phyloP scores from a whole-genome alignment of 2,113 vertebrate species.

The Rhea americana region DNA sequence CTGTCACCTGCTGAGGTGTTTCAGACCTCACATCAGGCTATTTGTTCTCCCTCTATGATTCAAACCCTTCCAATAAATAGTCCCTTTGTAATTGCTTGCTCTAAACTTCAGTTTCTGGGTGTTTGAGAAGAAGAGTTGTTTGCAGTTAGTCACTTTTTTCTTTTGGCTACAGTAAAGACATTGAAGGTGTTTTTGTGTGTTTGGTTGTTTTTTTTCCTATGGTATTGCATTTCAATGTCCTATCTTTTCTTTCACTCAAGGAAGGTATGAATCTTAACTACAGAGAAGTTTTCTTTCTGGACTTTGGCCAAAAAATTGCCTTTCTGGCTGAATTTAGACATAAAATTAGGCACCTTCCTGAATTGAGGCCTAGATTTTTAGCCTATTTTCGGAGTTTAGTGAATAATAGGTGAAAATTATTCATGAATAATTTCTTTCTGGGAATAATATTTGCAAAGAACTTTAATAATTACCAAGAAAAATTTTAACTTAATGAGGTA shows the following conservation, averaged over 20 bases:
- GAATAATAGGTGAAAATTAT: neutral
- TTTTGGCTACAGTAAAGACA: neutral
- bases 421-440: neutral
- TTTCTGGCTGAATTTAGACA: neutral
- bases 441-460: neutral
- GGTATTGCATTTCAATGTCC: neutral
- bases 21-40: neutral
- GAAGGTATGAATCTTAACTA: neutral
- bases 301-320: neutral
- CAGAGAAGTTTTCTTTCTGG: neutral
- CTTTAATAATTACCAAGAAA: neutral
- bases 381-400: neutral
- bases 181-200: neutral
- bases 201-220: neutral
- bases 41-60: neutral
- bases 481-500: neutral
- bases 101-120: neutral
- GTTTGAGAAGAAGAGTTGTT: neutral
- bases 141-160: conserved; percentile 12
- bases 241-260: neutral
- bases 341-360: neutral
- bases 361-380: neutral
- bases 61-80: neutral
- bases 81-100: neutral
- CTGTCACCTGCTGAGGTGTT: neutral